Evolutionary conservation across 64 coral and sea anemone species (phyloP), one percentile per base, ranked within the genome.

Genomic region (Platygyra sinensis): DNA sequence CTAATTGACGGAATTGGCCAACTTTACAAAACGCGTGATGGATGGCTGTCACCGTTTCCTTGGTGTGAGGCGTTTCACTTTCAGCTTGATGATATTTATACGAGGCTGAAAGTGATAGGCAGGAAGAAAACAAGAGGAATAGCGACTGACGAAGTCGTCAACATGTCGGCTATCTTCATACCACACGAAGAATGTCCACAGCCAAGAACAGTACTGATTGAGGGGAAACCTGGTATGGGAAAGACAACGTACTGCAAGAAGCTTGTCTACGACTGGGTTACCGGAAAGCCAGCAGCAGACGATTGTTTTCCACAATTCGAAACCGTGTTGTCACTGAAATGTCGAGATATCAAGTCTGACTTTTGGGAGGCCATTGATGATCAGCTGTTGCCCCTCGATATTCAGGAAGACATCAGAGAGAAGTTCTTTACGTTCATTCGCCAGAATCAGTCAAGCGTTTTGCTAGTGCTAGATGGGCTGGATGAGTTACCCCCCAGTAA

Each of bases 271-370:
- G 83, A 86, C 30, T 86, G 83, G 83, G 65, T n/a, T 27, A 69
- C 65, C 29, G 25, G 10, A 69, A 25, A 69, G n/a, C 22, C 22
- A 69, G n/a, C 8, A 28, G 6, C 65, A 25, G 22, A n/a, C 15
- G 30, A 24, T 8, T 20, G 51, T 24, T 25, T 50, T 7, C 22
- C 65, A 29, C 10, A n/a, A 29, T 59, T 87, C 72, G 71, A 87
- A 87, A 10, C 55, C 11, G 87, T 89, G 12, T 10, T 89, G 3
- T 62, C 69, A 19, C 75, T 89, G 31, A 79, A 79, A 25, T 89
- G 87, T 22, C 54, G 59, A 24, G 76, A 52, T 16, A 80, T 89
- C 73, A 2, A 62, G 33, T 77, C 54, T 76, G 22, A 60, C n/a
- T 3, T 88, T 29, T 88, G 72, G 72, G 30, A 30, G 24, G 86